Conservation (phyloP, 1,140 invertebrate species). For the Schmidtea mediterranea region DNA sequence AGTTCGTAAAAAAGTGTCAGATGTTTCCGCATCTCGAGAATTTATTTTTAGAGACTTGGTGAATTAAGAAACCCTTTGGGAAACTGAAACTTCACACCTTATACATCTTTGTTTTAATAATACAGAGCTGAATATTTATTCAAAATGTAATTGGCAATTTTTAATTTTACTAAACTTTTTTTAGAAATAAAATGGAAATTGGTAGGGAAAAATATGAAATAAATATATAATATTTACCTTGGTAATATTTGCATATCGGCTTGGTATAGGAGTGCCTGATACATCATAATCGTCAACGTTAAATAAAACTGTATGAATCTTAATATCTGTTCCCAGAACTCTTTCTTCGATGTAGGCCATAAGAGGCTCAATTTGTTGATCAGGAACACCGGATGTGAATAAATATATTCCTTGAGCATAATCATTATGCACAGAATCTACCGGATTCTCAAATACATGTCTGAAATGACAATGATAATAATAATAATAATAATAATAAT, state of each 20-base stretch:
- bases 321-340: conserved; percentile 13
- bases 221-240: conserved; percentile 17
- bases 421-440: conserved; percentile 8
- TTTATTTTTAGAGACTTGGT: too few relatives aligned
- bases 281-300: conserved; percentile 26
- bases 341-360: conserved; percentile 20
- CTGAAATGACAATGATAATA: background rate
- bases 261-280: conserved; percentile 20
- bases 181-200: conserved; percentile 1
- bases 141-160: too few relatives aligned
- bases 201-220: conserved; percentile 10
- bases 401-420: conserved; percentile 24
- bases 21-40: too few relatives aligned
- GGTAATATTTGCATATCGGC: conserved; percentile 26
- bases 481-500: background rate
- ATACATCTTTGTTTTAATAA: too few relatives aligned
- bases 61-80: too few relatives aligned
- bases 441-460: background rate
- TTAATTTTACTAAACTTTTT: too few relatives aligned
- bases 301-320: conserved; percentile 22
- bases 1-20: too few relatives aligned
- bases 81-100: too few relatives aligned
- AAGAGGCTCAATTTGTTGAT: conserved; percentile 19
- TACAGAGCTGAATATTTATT: too few relatives aligned
- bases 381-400: conserved; percentile 26